Percentiles rank a stretch among this genome's conserved stretches.
Conservation (phyloP, 2,888 invertebrate genomes). For the Trachelus iudaicus region DNA sequence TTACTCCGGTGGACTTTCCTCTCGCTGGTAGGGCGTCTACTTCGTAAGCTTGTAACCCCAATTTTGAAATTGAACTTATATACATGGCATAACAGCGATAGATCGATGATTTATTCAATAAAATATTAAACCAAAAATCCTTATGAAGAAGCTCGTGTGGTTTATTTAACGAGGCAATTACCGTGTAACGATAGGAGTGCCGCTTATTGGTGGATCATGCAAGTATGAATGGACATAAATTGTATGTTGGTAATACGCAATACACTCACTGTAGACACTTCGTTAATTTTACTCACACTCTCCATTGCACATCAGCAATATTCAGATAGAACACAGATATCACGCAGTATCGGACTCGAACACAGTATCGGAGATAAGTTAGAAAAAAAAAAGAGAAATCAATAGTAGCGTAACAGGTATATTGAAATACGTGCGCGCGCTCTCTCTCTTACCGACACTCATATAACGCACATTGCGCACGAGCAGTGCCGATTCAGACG, state of each 20-base stretch:
- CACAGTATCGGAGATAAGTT: background rate
- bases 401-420: conserved; percentile 10
- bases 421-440: conserved; percentile 9
- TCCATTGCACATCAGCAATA: background rate
- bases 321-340: background rate
- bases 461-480: background rate
- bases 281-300: background rate
- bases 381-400: conserved; percentile 1
- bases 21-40: background rate
- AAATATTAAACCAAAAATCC: background rate
- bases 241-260: conserved; percentile 1
- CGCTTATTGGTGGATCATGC: conserved; percentile 20
- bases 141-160: background rate
- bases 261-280: background rate
- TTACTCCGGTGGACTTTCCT: background rate
- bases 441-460: background rate
- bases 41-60: background rate
- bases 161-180: background rate
- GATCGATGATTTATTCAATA: background rate
- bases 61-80: background rate
- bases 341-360: too few relatives aligned
- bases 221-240: conserved; percentile 23
- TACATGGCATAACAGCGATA: background rate
- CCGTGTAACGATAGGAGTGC: background rate
- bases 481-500: background rate